Evolutionary conservation across 2,797 vertebrate species (phyloP).

Genomic region (Catostomus latipinnis): DNA sequence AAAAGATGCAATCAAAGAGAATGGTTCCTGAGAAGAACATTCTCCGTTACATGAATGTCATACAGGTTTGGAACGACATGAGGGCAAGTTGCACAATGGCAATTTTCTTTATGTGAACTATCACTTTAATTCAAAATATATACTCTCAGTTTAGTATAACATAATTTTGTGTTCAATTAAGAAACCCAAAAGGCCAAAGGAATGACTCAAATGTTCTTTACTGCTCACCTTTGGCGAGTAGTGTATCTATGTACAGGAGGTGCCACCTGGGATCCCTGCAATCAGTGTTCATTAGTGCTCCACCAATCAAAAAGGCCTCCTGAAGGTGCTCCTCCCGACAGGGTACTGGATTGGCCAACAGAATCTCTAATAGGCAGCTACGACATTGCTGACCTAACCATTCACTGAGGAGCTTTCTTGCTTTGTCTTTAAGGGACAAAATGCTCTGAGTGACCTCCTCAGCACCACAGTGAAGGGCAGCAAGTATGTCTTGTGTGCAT

Average conservation of each 20-base stretch:
- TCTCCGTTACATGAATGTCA: no score
- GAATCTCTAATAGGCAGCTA: constrained; percentile 68
- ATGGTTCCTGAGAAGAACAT: no score
- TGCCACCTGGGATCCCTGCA: constrained; percentile 76
- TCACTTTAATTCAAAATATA: no score
- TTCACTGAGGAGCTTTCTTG: constrained; percentile 76
- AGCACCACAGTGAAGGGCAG: constrained; percentile 80
- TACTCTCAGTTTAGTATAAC: no score
- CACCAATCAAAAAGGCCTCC: constrained; percentile 76
- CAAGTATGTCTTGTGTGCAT: constrained; percentile 81
- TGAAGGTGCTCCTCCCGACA: constrained; percentile 69
- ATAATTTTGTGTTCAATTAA: no score
- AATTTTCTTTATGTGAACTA: no score
- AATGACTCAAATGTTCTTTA: not conserved
- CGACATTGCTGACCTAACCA: constrained; percentile 85
- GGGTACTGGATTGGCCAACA: constrained; percentile 58
- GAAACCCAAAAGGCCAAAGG: not conserved
- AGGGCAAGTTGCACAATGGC: no score
- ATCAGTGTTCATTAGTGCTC: constrained; percentile 79
- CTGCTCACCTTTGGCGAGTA: constrained; percentile 82
- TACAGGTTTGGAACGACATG: no score
- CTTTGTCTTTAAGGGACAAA: constrained; percentile 82
- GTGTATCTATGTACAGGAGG: constrained; percentile 83
- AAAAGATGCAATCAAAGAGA: no score
- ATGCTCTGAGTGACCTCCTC: constrained; percentile 80